Evolutionary conservation across 2,113 vertebrate genomes (phyloP).

Genomic region (Rhizomys pruinosus): DNA sequence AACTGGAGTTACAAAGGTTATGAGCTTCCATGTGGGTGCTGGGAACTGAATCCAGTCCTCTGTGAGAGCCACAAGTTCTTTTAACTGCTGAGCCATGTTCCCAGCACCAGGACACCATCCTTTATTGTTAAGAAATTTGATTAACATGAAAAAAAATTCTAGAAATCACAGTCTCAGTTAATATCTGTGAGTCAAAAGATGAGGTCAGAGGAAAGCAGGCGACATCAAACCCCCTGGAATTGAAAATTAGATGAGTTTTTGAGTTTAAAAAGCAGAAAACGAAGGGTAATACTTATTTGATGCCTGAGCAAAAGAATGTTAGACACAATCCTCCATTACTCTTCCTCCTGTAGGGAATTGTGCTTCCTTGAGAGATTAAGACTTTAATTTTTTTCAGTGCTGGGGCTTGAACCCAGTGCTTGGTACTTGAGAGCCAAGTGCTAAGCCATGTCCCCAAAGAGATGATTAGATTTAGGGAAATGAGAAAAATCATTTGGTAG

Average conservation of each 20-base stretch:
- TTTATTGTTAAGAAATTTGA: background rate
- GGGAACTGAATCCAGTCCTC: too few species aligned
- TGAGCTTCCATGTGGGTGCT: too few species aligned
- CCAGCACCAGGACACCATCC: background rate
- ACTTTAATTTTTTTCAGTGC: background rate
- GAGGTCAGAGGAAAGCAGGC: background rate
- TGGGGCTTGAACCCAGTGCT: background rate
- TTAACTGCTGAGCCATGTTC: too few species aligned
- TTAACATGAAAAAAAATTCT: slow-evolving; percentile 52
- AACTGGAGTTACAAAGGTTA: too few species aligned
- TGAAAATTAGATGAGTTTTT: slow-evolving; percentile 22
- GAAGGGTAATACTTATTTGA: slow-evolving; percentile 36
- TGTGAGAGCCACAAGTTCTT: too few species aligned
- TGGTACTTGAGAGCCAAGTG: background rate
- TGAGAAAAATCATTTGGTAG: slow-evolving; percentile 10
- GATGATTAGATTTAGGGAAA: background rate
- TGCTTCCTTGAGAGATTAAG: background rate
- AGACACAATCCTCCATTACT: background rate
- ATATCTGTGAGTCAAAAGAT: background rate
- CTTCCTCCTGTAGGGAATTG: background rate
- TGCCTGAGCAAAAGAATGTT: slow-evolving; percentile 35
- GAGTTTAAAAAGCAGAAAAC: background rate
- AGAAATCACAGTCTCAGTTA: background rate
- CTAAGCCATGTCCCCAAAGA: background rate
- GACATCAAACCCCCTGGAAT: background rate